Evolutionary conservation across 2,113 vertebrate genomes (phyloP).

Genomic region (Indicator maculatus): DNA sequence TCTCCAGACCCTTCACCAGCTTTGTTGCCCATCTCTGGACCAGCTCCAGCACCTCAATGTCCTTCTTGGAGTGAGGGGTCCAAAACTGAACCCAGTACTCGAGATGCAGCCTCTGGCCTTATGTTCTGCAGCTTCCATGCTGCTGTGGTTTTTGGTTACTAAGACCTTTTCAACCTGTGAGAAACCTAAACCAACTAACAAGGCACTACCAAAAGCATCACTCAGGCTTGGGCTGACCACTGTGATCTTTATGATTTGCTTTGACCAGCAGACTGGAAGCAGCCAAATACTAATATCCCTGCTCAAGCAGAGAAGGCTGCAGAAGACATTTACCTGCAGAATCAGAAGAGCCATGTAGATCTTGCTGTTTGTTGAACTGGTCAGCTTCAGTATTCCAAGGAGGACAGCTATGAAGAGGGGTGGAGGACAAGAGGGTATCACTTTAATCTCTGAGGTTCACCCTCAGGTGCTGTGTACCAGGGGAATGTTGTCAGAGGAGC

Average conservation of each 20-base stretch:
- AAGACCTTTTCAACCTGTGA: background rate
- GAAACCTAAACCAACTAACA: background rate
- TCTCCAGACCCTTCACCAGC: too few species aligned
- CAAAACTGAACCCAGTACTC: too few species aligned
- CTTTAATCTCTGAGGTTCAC: background rate
- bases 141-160: background rate
- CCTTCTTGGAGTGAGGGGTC: too few species aligned
- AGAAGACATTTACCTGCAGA: constrained; percentile 75
- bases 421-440: background rate
- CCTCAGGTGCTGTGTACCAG: background rate
- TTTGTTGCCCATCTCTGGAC: too few species aligned
- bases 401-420: constrained; percentile 72
- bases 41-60: too few species aligned
- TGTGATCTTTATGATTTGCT: too few species aligned
- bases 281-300: background rate
- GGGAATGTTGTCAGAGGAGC: background rate
- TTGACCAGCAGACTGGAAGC: background rate
- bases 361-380: constrained; percentile 44
- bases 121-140: background rate
- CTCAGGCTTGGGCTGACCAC: background rate
- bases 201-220: background rate
- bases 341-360: constrained; percentile 75
- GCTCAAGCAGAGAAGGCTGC: background rate
- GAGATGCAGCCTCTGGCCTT: too few species aligned
- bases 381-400: constrained; percentile 74